Conservation (phyloP, 2,888 invertebrate species). For the Drosophila merina region DNA sequence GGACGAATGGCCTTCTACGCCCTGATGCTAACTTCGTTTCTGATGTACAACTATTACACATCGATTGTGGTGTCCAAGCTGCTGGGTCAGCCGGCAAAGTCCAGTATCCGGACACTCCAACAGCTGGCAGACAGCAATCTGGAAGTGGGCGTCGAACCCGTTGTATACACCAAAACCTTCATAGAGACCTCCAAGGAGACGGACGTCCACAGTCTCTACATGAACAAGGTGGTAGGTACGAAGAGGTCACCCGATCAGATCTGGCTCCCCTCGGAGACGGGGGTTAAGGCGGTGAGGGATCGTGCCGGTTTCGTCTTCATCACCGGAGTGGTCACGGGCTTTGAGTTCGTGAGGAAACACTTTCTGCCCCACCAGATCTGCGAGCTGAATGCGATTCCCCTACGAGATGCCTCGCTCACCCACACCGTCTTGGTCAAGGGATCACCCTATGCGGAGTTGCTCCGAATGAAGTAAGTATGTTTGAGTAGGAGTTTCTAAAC, state of each 20-base stretch:
- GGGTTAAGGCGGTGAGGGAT: conserved; percentile 69
- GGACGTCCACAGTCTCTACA: conserved; percentile 68
- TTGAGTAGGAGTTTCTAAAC: neutral
- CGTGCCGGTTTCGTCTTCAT: conserved; percentile 78
- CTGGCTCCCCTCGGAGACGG: conserved; percentile 71
- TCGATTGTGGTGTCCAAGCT: conserved; percentile 87
- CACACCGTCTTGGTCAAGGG: conserved; percentile 60
- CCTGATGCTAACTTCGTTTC: conserved; percentile 81
- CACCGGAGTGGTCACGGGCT: conserved; percentile 73
- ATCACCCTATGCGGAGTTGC: conserved; percentile 78
- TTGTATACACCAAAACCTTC: conserved; percentile 77
- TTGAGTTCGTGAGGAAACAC: conserved; percentile 67
- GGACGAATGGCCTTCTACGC: conserved; percentile 82
- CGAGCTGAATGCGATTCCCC: conserved; percentile 79
- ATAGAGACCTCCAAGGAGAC: conserved; percentile 64
- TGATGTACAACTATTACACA: conserved; percentile 87
- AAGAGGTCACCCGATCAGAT: conserved; percentile 50
- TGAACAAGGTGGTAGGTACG: conserved; percentile 64
- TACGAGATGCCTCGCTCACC: conserved; percentile 66
- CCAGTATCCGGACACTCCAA: conserved; percentile 84
- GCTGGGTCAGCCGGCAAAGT: conserved; percentile 85
- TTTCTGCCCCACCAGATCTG: conserved; percentile 82
- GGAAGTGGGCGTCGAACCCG: conserved; percentile 84
- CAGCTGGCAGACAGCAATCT: conserved; percentile 86
- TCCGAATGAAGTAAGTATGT: conserved; percentile 48